Conservation (phyloP, 2,797 vertebrate species). For the Dromococcyx pavoninus region DNA sequence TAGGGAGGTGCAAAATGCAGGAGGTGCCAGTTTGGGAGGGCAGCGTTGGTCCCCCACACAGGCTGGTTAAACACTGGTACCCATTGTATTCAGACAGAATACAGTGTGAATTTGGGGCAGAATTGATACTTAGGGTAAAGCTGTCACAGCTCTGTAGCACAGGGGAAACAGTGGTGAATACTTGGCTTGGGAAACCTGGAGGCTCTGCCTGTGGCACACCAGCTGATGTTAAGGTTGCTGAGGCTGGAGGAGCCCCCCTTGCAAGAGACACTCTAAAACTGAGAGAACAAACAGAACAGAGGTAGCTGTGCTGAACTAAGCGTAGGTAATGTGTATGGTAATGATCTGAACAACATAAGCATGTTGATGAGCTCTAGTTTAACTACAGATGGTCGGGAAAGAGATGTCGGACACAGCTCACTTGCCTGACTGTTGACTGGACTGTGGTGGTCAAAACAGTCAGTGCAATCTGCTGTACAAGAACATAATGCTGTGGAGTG, state of each 20-base stretch:
- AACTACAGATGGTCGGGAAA: constrained; percentile 48
- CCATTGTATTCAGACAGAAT: neutral
- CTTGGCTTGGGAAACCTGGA: neutral
- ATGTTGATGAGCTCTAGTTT: constrained; percentile 23
- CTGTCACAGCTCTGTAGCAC: fast-evolving
- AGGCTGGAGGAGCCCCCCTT: neutral
- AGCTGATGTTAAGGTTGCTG: neutral
- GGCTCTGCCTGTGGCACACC: neutral
- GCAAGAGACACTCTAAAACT: neutral
- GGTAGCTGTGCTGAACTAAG: neutral
- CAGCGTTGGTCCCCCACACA: neutral
- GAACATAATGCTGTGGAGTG: neutral
- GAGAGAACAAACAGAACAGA: neutral
- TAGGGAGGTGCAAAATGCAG: neutral
- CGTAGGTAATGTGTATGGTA: neutral
- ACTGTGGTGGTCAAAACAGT: neutral
- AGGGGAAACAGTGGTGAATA: fast-evolving
- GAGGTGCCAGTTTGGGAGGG: neutral
- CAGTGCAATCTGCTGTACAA: neutral
- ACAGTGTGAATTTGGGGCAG: neutral
- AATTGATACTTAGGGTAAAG: neutral
- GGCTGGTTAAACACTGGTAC: neutral
- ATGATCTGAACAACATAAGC: neutral
- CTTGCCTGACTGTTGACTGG: constrained; percentile 12
- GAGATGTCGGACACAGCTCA: neutral